These are phyloP conservation scores for Pardalotus punctatus DNA, from an alignment of 2,113 vertebrate species.

Conservation along the genomic window DNA sequence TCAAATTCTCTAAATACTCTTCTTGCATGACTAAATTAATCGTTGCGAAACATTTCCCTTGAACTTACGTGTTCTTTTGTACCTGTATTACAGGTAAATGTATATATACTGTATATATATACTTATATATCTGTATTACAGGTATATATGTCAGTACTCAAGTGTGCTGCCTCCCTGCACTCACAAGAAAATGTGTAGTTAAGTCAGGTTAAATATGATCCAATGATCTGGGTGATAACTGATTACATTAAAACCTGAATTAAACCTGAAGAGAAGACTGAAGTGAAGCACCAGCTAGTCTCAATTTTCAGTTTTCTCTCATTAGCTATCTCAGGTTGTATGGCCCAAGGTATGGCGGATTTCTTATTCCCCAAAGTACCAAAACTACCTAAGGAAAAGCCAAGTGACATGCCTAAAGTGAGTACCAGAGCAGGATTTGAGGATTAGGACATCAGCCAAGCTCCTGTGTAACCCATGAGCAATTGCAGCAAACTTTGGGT, in stretches of 20 bases:
- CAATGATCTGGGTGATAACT: neutral
- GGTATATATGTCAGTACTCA: neutral
- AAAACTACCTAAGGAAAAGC: neutral
- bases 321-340: neutral
- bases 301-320: neutral
- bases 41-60: neutral
- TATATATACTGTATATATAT: too few species aligned
- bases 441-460: neutral
- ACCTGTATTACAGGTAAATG: neutral
- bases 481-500: neutral
- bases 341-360: neutral
- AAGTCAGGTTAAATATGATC: neutral
- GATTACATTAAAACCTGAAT: neutral
- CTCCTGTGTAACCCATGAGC: neutral
- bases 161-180: neutral
- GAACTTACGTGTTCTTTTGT: neutral
- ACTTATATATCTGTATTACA: neutral
- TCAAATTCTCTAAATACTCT: neutral
- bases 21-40: conserved; percentile 7
- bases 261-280: neutral
- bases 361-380: neutral
- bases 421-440: neutral
- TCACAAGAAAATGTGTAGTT: neutral
- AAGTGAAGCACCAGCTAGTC: neutral
- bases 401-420: neutral